phyloP scores from a whole-genome alignment of 2,113 vertebrate genomes.

The Coreoperca whiteheadi region DNA sequence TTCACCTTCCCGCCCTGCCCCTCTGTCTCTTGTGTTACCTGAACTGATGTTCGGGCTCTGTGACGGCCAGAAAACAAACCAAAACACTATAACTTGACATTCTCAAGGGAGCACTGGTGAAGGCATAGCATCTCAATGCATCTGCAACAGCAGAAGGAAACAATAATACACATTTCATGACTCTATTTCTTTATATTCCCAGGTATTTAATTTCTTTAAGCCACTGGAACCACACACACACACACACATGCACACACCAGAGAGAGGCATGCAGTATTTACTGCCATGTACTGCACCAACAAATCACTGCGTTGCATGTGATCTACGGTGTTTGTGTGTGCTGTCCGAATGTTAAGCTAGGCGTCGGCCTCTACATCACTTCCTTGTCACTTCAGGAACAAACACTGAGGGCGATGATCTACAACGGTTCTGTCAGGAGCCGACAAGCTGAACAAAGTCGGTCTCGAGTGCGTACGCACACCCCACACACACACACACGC shows the following conservation, averaged over 20 bases:
- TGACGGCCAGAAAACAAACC: background rate
- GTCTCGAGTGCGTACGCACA: background rate
- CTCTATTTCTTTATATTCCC: too few species aligned
- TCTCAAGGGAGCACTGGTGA: background rate
- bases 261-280: background rate
- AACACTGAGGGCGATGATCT: conserved; percentile 20
- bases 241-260: background rate
- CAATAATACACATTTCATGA: too few species aligned
- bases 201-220: too few species aligned
- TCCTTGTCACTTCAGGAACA: conserved; percentile 18
- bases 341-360: background rate
- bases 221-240: background rate
- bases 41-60: background rate
- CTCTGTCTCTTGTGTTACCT: background rate
- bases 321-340: background rate
- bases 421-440: background rate
- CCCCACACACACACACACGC: background rate
- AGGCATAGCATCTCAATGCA: background rate
- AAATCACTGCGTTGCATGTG: background rate
- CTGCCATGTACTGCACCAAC: background rate
- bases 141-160: background rate
- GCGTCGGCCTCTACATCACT: background rate
- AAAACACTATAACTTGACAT: background rate
- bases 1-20: background rate
- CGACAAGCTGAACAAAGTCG: conserved; percentile 14